A percentile compares a stretch with the other conserved stretches of the same genome.
Evolutionary conservation across 2,888 invertebrate species (phyloP).

Genomic region (Drosophila vallismaia): DNA sequence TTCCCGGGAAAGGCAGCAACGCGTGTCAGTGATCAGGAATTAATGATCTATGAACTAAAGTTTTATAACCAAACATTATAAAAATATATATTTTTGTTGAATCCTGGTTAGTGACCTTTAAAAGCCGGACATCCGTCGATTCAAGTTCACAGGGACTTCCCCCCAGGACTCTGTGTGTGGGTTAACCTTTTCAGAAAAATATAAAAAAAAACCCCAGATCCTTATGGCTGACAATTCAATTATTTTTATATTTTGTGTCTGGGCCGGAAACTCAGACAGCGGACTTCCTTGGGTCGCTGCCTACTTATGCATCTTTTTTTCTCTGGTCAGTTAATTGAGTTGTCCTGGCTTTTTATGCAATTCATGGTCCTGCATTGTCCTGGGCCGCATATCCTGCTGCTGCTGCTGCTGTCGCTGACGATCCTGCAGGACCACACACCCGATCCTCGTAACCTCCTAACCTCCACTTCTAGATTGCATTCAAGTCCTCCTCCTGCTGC

Average conservation of each 20-base stretch:
- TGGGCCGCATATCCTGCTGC: conserved; percentile 67
- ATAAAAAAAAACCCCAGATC: no score
- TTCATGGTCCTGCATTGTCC: conserved; percentile 70
- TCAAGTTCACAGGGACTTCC: conserved; percentile 23
- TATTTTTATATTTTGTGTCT: conserved; percentile 25
- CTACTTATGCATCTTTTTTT: conserved; percentile 63
- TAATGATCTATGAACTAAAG: conserved; percentile 19
- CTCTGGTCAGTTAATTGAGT: conserved; percentile 65
- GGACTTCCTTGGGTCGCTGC: conserved; percentile 36
- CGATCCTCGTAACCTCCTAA: conserved; percentile 40
- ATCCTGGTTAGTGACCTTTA: background rate
- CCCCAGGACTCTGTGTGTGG: conserved; percentile 26
- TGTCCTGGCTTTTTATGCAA: conserved; percentile 72
- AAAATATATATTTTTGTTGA: background rate
- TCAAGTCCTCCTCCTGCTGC: conserved; percentile 17
- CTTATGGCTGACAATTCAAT: conserved; percentile 70
- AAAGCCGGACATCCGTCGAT: conserved; percentile 33
- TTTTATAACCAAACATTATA: background rate
- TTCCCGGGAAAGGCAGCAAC: conserved; percentile 56
- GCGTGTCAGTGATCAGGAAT: conserved; percentile 54
- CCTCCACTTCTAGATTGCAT: conserved; percentile 13
- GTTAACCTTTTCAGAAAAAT: conserved; percentile 10
- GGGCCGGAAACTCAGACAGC: conserved; percentile 68
- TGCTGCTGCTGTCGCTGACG: conserved; percentile 34
- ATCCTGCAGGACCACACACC: conserved; percentile 76